phyloP scores from a whole-genome alignment of 2,888 invertebrate genomes.

The Netelia fuscicornis region DNA sequence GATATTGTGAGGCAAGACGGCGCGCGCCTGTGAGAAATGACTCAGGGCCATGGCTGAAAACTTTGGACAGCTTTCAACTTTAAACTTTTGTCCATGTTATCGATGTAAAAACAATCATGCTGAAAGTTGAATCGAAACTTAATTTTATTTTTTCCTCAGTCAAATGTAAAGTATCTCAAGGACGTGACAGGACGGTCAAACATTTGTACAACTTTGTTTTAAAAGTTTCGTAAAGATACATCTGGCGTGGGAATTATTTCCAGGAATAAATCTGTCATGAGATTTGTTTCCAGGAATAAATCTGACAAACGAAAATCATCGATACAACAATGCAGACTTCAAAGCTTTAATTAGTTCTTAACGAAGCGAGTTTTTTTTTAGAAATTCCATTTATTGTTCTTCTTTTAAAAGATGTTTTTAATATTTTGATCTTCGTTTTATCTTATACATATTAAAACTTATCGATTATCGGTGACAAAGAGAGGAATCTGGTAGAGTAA shows the following conservation, averaged over 20 bases:
- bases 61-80: not conserved
- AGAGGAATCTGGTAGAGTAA: not conserved
- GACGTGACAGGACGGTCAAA: not conserved
- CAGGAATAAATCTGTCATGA: too few relatives aligned
- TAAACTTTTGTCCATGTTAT: not conserved
- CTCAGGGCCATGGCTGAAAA: not conserved
- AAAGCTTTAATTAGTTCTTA: too few relatives aligned
- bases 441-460: too few relatives aligned
- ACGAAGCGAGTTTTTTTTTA: too few relatives aligned
- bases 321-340: too few relatives aligned
- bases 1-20: not conserved
- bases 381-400: too few relatives aligned
- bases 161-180: not conserved
- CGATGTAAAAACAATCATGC: not conserved
- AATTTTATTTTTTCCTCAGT: not conserved
- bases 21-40: not conserved
- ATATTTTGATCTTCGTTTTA: too few relatives aligned
- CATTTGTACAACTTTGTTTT: not conserved
- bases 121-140: not conserved
- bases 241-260: too few relatives aligned
- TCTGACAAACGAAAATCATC: too few relatives aligned
- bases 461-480: too few relatives aligned
- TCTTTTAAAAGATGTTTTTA: too few relatives aligned
- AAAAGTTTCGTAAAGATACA: not conserved
- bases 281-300: too few relatives aligned